A percentile compares a stretch with the other conserved stretches of the same genome.
Evolutionary conservation across 2,797 vertebrate species (phyloP).

Genomic region (Hypotaenidia okinawae): DNA sequence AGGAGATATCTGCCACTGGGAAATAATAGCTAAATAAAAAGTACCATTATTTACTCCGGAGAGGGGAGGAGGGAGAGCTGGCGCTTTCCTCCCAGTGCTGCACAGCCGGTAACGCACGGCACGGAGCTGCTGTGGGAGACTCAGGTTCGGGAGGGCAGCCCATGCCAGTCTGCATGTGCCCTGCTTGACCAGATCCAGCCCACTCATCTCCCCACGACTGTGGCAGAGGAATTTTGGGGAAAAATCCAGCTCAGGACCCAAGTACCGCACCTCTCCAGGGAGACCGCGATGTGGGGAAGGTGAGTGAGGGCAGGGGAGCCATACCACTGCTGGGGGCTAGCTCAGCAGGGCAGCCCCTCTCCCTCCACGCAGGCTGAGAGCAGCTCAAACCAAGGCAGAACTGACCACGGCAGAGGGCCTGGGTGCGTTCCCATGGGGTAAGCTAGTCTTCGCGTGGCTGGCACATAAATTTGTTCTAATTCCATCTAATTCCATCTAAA

Average conservation of each 20-base stretch:
- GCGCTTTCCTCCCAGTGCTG: background rate
- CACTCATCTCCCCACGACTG: accelerated
- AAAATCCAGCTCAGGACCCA: background rate
- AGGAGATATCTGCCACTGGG: constrained; percentile 66
- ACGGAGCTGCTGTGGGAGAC: background rate
- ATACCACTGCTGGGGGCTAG: background rate
- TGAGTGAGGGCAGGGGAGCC: accelerated
- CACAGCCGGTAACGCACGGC: background rate
- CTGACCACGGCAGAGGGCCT: background rate
- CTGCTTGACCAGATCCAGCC: background rate
- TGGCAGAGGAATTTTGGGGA: background rate
- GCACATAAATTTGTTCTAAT: background rate
- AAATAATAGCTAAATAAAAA: constrained; percentile 75
- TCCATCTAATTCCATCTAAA: background rate
- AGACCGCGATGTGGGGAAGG: background rate
- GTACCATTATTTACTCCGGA: constrained; percentile 62
- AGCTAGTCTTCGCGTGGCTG: background rate
- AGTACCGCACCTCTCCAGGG: accelerated
- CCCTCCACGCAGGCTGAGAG: background rate
- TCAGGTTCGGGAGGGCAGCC: background rate
- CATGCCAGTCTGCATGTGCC: accelerated
- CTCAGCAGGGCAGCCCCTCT: background rate
- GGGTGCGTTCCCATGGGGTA: background rate
- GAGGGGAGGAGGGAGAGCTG: constrained; percentile 1
- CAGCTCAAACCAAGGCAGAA: background rate